Evolutionary conservation across 2,113 vertebrate species (phyloP).

Genomic region (Mugil cephalus): DNA sequence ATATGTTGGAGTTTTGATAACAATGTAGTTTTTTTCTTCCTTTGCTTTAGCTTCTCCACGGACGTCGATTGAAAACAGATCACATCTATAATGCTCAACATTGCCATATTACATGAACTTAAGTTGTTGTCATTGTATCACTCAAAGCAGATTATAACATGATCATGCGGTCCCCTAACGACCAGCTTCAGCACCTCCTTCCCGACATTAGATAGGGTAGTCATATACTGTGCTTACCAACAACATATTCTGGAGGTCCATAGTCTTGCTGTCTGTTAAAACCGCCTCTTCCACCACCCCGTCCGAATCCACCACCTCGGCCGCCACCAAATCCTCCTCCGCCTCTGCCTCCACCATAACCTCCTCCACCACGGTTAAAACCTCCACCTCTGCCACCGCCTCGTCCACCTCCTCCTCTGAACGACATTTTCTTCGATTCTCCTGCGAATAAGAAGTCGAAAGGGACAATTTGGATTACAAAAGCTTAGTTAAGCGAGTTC

Average conservation of each 20-base stretch:
- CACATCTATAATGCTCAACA: no score
- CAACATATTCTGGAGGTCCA: constrained; percentile 95
- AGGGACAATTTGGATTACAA: neutral
- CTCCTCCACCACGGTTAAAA: constrained; percentile 58
- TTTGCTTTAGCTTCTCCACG: no score
- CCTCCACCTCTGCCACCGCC: constrained; percentile 74
- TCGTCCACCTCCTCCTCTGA: constrained; percentile 84
- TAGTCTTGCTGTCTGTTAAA: constrained; percentile 92
- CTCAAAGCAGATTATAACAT: no score
- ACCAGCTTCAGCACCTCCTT: no score
- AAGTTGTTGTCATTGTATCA: no score
- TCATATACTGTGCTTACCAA: constrained; percentile 81
- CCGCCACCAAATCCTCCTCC: constrained; percentile 59
- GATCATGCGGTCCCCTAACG: no score
- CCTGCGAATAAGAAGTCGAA: neutral
- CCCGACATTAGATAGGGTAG: no score
- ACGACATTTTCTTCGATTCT: constrained; percentile 86
- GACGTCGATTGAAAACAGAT: no score
- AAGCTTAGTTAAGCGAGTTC: no score
- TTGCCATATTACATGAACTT: no score
- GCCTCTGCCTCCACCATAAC: constrained; percentile 77
- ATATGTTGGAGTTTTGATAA: no score
- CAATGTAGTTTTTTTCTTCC: no score
- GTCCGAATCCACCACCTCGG: constrained; percentile 79
- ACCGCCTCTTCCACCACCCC: constrained; percentile 87